Percentiles rank a stretch among this genome's conserved stretches.
These are phyloP conservation scores for Hoplias malabaricus DNA, from an alignment of 2,113 vertebrate genomes.

Conservation along the genomic window DNA sequence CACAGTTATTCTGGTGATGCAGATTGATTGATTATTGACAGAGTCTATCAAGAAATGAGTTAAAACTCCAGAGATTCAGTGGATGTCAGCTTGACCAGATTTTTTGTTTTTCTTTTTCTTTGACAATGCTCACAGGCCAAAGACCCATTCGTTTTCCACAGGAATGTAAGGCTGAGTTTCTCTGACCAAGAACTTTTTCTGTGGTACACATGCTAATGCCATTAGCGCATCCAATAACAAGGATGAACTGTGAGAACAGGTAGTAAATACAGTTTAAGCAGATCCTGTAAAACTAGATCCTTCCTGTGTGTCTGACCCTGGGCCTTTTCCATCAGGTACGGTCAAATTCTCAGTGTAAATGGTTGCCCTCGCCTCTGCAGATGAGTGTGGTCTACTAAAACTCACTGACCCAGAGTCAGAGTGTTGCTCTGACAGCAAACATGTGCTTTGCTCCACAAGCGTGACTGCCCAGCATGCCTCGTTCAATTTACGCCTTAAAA, in stretches of 20 bases:
- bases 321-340: slow-evolving; percentile 27
- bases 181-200: neutral
- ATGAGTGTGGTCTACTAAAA: slow-evolving; percentile 15
- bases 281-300: slow-evolving; percentile 36
- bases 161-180: too few species aligned
- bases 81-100: too few species aligned
- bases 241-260: slow-evolving; percentile 33
- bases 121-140: too few species aligned
- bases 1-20: too few species aligned
- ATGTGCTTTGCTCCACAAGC: slow-evolving; percentile 3
- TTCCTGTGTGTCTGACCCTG: slow-evolving; percentile 41
- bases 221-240: slow-evolving; percentile 26
- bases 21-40: too few species aligned
- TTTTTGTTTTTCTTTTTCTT: too few species aligned
- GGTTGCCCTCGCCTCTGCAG: slow-evolving; percentile 13
- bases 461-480: neutral
- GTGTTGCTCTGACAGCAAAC: slow-evolving; percentile 26
- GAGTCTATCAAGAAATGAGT: too few species aligned
- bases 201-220: slow-evolving; percentile 38
- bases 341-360: neutral
- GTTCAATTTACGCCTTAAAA: neutral
- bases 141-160: too few species aligned
- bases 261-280: slow-evolving; percentile 34
- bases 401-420: neutral
- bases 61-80: too few species aligned